Evolutionary conservation across 2,113 vertebrate species (phyloP).

Genomic region (Dendrocopos noguchii): DNA sequence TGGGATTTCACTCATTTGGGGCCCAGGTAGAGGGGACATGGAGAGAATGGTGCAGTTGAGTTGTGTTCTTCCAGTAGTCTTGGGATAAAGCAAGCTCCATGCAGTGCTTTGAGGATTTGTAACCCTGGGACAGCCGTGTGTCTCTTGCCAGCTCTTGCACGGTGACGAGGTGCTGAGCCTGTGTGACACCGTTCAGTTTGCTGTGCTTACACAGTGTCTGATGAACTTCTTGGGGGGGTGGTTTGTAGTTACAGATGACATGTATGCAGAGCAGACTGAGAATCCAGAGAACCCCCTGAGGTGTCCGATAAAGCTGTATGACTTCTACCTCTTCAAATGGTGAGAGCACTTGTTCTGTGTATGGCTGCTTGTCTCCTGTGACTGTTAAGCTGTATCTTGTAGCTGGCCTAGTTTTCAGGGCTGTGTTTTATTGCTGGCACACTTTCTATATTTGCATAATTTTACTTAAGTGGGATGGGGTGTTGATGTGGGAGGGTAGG

Average conservation of each 20-base stretch:
- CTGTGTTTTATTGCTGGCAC: background rate
- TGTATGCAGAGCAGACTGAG: conserved; percentile 97
- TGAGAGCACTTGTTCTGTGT: conserved; percentile 62
- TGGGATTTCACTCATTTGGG: background rate
- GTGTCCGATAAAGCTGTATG: conserved; percentile 98
- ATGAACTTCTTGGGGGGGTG: conserved; percentile 25
- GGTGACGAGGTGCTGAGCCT: background rate
- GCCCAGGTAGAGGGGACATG: background rate
- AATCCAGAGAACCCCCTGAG: conserved; percentile 97
- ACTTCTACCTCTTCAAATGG: conserved; percentile 99
- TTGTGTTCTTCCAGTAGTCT: background rate
- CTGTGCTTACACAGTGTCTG: background rate
- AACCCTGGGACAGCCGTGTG: background rate
- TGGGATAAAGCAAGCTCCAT: background rate
- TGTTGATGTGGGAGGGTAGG: background rate
- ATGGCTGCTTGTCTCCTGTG: background rate
- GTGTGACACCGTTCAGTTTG: background rate
- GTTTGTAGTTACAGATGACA: conserved; percentile 93
- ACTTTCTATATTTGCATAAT: background rate
- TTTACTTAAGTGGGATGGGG: background rate
- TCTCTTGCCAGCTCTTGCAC: background rate
- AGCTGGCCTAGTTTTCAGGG: background rate
- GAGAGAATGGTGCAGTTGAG: background rate
- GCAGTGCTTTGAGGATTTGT: background rate
- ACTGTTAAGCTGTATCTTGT: background rate